Evolutionary conservation across 1,140 invertebrate species (phyloP), one percentile per base, ranked within the genome.

Genomic region (Melipona quadrifasciata): DNA sequence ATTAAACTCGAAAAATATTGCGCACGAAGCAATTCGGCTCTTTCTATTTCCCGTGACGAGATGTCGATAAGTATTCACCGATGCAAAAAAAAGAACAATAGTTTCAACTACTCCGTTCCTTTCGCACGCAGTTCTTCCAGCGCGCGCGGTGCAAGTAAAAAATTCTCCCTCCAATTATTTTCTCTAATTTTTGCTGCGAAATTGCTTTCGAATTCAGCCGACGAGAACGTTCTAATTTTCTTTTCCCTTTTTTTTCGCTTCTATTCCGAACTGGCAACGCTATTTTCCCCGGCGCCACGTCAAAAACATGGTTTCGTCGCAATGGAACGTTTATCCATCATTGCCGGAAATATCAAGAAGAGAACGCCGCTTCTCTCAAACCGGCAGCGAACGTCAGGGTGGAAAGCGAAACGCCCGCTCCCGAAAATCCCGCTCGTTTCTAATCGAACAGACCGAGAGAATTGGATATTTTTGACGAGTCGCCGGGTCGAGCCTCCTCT

Each of bases 381-480:
- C 31, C 19, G 1, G 14, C 1, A n/a, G 65, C 0, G 27, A 67
- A 65, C 6, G 14, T 17, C 14, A 39, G 24, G 24, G 6, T 39
- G 16, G 3, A 5, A 4, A 10, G 51, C 57, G 4, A 27, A 71
- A 58, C 27, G 31, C n/a, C 34, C 24, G 3, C 47, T 31, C 19
- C 34, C 24, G 6, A n/a, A 27, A 47, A 47, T 47, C 39, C n/a
- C 34, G 53, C 4, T 10, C 53, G 24, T 57, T 57, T 31, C 31
- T 14, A 55, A 19, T 21, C 27, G 21, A 53, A 51, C 8, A 31
- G 47, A 47, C 39, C 3, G 11, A 10, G 65, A 55, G 51, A 79
- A 70, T 78, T 47, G 76, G 27, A 39, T 80, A 57, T 71, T 65
- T 73, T 65, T 80, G 55, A 80, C 67, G 78, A 70, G 53, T 72